Base-by-base conservation (phyloP, 92 coral and sea anemone genomes). In the Epizoanthus fatuus region DNA sequence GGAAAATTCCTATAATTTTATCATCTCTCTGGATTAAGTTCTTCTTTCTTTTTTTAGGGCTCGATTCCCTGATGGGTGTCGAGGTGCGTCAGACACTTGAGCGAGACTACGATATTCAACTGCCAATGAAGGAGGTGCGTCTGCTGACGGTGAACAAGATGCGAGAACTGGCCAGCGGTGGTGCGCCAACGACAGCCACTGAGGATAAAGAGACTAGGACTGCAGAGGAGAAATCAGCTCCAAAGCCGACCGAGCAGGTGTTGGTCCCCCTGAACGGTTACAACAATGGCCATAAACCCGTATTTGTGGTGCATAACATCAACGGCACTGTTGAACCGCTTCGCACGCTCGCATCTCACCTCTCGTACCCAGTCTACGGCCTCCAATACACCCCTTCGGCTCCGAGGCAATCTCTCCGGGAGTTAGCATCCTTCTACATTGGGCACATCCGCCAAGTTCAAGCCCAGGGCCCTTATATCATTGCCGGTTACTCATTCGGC, bases 41-140 rank as follows among this genome's bases (percentile, higher is more conserved):
- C 56, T n/a, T n/a, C n/a, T n/a, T n/a, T n/a, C n/a, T n/a, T n/a
- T 39, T 51, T 63, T 38, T 84, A 94, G 97, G 97, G 44, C 89
- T 94, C 15, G 97, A 94, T 59, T 94, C 97, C 14, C 85, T 94
- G 70, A 94, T 94, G 95, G 97, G 97, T 58, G 97, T 91, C 17
- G 97, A 94, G 53, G 95, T 94, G 39, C 93, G 94, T 3, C 97
- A 94, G 76, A 91, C 92, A 7, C 84, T 94, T 44, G 97, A 94
- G 81, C 97, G 97, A 47, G 97, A 94, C 87, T 94, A 91, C 40
- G 93, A 91, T 39, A 91, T 94, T 76, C 97, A 94, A 53, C 81
- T 94, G 51, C 76, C 84, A 32, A 89, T 94, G 97, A 94, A 94
- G 72, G 97, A 94, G 59, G 95, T 94, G 63, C 94, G 95, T 7